A percentile compares a stretch with the other conserved stretches of the same genome.
phyloP scores from a whole-genome alignment of 2,888 invertebrate species.

The Zelleria hepariella region DNA sequence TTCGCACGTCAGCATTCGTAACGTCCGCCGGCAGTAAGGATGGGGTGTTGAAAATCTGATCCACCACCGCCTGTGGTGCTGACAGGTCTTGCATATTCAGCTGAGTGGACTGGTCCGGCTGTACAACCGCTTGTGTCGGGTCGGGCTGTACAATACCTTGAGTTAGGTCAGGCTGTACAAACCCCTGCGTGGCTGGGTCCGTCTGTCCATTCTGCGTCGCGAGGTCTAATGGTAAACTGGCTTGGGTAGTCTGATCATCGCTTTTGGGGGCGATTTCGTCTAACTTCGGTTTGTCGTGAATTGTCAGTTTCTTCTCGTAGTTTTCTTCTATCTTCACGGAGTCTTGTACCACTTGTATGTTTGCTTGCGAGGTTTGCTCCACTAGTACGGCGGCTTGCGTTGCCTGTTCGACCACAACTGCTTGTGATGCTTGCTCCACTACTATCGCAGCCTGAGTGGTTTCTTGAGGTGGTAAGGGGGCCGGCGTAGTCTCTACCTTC shows the following conservation, averaged over 20 bases:
- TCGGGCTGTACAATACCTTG: too few relatives aligned
- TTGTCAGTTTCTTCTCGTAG: not conserved
- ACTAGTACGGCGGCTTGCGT: not conserved
- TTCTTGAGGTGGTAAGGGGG: not conserved
- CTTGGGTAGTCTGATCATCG: too few relatives aligned
- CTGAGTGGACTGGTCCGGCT: not conserved
- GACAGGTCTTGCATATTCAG: not conserved
- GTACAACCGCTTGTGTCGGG: too few relatives aligned
- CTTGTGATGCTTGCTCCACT: not conserved
- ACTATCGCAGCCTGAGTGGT: not conserved
- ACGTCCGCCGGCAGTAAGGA: too few relatives aligned
- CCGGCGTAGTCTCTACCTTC: not conserved
- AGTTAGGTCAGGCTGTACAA: too few relatives aligned
- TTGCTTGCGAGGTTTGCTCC: not conserved
- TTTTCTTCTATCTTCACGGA: not conserved
- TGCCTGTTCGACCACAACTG: not conserved
- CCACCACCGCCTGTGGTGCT: not conserved
- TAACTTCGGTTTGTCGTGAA: not conserved
- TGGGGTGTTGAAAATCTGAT: not conserved
- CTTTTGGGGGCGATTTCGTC: not conserved
- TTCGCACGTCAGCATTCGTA: too few relatives aligned
- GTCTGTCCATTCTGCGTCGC: too few relatives aligned
- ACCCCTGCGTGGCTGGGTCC: not conserved
- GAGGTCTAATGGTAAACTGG: too few relatives aligned
- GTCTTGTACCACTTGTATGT: not conserved